Conservation (phyloP, 1,140 invertebrate genomes). For the Parapsyche elsis region DNA sequence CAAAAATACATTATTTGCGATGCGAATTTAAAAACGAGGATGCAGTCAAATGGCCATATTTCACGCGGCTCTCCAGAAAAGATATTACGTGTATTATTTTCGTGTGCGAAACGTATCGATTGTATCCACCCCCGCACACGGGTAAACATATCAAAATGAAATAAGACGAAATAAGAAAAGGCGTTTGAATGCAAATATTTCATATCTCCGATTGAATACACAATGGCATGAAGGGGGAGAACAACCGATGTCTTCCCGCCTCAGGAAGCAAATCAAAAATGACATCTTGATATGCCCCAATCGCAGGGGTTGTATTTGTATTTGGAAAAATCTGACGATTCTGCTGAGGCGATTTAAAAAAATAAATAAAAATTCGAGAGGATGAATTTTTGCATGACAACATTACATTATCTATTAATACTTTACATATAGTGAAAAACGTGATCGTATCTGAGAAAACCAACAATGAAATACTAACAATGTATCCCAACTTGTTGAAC, state of each 20-base stretch:
- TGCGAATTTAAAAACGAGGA: conserved; percentile 42
- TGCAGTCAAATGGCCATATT: conserved; percentile 33
- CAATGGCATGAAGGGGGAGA: conserved; percentile 37
- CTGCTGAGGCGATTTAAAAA: background rate
- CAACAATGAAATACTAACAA: too few species aligned
- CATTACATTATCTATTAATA: too few species aligned
- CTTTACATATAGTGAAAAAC: too few species aligned
- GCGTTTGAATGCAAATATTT: conserved; percentile 51
- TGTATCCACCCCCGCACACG: conserved; percentile 8
- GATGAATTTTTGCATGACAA: too few species aligned
- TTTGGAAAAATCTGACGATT: background rate
- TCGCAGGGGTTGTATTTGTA: conserved; percentile 34
- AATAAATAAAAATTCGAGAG: background rate
- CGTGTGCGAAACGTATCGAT: conserved; percentile 11
- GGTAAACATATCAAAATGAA: conserved; percentile 55
- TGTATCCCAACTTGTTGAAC: too few species aligned
- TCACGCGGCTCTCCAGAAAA: background rate
- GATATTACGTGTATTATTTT: background rate
- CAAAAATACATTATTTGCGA: conserved; percentile 49
- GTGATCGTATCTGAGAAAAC: too few species aligned
- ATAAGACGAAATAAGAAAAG: conserved; percentile 49
- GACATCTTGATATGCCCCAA: conserved; percentile 53
- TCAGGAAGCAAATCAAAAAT: conserved; percentile 53
- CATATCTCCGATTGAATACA: conserved; percentile 54
- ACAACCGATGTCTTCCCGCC: conserved; percentile 42